phyloP scores from a whole-genome alignment of 1,140 invertebrate species.

The Littorina saxatilis region DNA sequence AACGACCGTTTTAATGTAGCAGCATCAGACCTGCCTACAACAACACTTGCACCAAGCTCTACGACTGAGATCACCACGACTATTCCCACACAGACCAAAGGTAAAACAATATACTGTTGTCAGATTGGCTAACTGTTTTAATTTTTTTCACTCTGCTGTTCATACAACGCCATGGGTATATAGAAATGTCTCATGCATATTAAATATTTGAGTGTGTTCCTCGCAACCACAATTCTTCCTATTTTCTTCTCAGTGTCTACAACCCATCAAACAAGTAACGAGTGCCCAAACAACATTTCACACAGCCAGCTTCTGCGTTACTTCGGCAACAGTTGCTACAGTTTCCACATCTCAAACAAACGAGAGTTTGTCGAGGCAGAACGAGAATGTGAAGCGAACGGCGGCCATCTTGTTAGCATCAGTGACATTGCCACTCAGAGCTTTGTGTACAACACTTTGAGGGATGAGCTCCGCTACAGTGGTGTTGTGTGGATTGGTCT shows the following conservation, averaged over 20 bases:
- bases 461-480: neutral
- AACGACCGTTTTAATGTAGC: too few relatives aligned
- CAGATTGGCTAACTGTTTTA: too few relatives aligned
- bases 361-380: neutral
- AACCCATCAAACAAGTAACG: neutral
- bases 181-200: too few relatives aligned
- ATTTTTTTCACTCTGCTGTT: too few relatives aligned
- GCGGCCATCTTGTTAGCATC: slow-evolving; percentile 9
- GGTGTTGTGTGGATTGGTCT: slow-evolving; percentile 25
- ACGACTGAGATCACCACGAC: too few relatives aligned
- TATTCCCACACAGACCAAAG: too few relatives aligned
- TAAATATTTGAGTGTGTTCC: too few relatives aligned
- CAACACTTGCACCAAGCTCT: too few relatives aligned
- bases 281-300: neutral
- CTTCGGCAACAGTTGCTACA: slow-evolving; percentile 10
- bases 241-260: neutral
- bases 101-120: too few relatives aligned
- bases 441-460: slow-evolving; percentile 20
- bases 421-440: neutral
- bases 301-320: neutral
- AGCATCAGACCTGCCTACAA: too few relatives aligned
- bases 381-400: neutral
- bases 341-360: neutral
- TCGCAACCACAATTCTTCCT: too few relatives aligned
- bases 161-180: too few relatives aligned